Percentiles rank a stretch among this genome's conserved stretches.
Evolutionary conservation across 2,797 vertebrate species (phyloP).

Genomic region (Myotis findleyi): DNA sequence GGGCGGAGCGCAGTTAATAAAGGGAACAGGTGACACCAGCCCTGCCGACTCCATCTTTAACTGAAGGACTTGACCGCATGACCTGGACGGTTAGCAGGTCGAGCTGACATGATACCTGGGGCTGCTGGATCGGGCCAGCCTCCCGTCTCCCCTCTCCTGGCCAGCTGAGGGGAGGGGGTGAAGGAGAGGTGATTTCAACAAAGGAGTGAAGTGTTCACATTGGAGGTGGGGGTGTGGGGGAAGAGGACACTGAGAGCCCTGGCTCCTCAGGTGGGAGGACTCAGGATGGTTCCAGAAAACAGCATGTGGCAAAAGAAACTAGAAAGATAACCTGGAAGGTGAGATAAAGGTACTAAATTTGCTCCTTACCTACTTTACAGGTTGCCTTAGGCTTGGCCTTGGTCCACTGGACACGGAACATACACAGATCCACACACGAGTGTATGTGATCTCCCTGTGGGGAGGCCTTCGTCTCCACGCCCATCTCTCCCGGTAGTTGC

Average conservation of each 20-base stretch:
- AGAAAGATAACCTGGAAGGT: not conserved
- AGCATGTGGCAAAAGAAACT: not conserved
- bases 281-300: not conserved
- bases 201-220: no score
- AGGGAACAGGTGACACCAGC: not conserved
- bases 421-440: rapidly evolving
- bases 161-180: rapidly evolving
- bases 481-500: not conserved
- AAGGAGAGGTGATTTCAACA: rapidly evolving
- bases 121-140: no score
- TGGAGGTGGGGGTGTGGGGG: no score
- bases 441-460: rapidly evolving
- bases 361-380: rapidly evolving
- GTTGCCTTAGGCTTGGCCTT: not conserved
- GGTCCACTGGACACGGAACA: rapidly evolving
- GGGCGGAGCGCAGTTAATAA: rapidly evolving
- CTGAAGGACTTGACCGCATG: rapidly evolving
- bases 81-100: rapidly evolving
- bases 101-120: rapidly evolving
- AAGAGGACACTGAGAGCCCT: rapidly evolving
- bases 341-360: not conserved
- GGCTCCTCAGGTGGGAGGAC: rapidly evolving
- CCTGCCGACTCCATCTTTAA: rapidly evolving
- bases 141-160: rapidly evolving
- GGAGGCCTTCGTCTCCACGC: not conserved